Conservation (phyloP, 37 sponge, comb jelly and placozoan genomes). For the Amphimedon queenslandica region DNA sequence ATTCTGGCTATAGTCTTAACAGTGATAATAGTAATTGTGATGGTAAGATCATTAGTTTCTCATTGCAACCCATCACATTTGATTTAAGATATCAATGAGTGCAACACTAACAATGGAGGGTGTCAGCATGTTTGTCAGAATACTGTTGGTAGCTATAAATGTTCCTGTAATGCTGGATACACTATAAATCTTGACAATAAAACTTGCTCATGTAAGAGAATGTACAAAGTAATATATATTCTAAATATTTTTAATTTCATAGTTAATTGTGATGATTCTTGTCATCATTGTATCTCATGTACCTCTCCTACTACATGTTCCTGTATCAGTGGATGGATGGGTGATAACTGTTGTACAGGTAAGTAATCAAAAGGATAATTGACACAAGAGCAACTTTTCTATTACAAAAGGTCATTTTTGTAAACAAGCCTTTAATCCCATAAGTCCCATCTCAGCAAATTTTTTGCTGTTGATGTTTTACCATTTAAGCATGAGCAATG, state of each 20-base stretch:
- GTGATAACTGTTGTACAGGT: slow-evolving; percentile 2
- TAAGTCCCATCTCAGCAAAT: too few species aligned
- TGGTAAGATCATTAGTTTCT: too few species aligned
- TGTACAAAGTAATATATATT: not conserved
- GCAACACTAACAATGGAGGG: not conserved
- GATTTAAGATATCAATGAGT: slow-evolving; percentile 27
- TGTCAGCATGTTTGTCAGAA: slow-evolving; percentile 19
- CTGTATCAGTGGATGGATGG: slow-evolving; percentile 13
- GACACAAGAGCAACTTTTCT: too few species aligned
- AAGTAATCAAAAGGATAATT: too few species aligned
- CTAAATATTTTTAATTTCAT: not conserved
- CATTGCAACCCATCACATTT: not conserved
- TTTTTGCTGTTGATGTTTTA: too few species aligned
- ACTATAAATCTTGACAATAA: not conserved
- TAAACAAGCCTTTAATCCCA: too few species aligned
- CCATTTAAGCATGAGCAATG: too few species aligned
- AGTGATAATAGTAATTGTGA: too few species aligned
- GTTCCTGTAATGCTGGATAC: slow-evolving; percentile 18
- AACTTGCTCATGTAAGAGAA: not conserved
- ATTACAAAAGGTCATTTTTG: too few species aligned
- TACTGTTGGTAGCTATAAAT: slow-evolving; percentile 6
- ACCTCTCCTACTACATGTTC: not conserved
- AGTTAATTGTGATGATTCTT: not conserved
- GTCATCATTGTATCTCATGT: not conserved
- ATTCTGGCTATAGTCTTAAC: too few species aligned